These are phyloP conservation scores for Mizuhopecten yessoensis DNA, from an alignment of 1,140 invertebrate genomes.

Conservation along the genomic window DNA sequence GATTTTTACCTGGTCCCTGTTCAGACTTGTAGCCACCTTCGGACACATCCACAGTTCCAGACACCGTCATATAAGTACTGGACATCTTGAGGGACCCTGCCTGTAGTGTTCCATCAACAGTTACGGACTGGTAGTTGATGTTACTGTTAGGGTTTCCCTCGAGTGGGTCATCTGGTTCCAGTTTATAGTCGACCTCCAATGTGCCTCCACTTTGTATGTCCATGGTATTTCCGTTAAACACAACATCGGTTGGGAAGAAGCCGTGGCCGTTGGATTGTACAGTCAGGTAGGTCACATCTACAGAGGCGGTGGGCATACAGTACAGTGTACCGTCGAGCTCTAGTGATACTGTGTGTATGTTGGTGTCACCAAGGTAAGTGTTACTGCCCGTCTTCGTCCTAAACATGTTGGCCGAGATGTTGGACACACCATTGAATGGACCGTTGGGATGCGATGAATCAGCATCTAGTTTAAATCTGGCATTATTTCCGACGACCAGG, in stretches of 20 bases:
- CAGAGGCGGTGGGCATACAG: conserved; percentile 57
- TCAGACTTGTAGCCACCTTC: conserved; percentile 67
- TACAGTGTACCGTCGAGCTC: conserved; percentile 59
- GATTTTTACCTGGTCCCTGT: conserved; percentile 69
- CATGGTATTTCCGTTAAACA: conserved; percentile 55
- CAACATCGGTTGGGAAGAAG: conserved; percentile 57
- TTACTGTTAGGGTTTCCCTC: conserved; percentile 49
- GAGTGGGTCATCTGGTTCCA: conserved; percentile 51
- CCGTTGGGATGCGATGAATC: conserved; percentile 57
- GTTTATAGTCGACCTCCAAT: conserved; percentile 66
- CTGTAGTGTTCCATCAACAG: conserved; percentile 63
- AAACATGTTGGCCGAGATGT: conserved; percentile 51
- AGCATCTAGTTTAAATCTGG: conserved; percentile 64
- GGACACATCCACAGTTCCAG: conserved; percentile 65
- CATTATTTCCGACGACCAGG: conserved; percentile 59
- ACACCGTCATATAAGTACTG: conserved; percentile 58
- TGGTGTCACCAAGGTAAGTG: conserved; percentile 61
- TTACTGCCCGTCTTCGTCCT: conserved; percentile 59
- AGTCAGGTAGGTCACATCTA: conserved; percentile 56
- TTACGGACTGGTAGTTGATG: conserved; percentile 53
- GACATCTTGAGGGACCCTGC: conserved; percentile 69
- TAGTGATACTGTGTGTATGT: conserved; percentile 58
- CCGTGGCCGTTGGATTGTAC: conserved; percentile 56
- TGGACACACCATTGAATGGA: conserved; percentile 61
- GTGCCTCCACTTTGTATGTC: conserved; percentile 56